Percentiles rank a stretch among this genome's conserved stretches.
Conservation (phyloP, 2,113 vertebrate species). For the Spilogale gracilis region DNA sequence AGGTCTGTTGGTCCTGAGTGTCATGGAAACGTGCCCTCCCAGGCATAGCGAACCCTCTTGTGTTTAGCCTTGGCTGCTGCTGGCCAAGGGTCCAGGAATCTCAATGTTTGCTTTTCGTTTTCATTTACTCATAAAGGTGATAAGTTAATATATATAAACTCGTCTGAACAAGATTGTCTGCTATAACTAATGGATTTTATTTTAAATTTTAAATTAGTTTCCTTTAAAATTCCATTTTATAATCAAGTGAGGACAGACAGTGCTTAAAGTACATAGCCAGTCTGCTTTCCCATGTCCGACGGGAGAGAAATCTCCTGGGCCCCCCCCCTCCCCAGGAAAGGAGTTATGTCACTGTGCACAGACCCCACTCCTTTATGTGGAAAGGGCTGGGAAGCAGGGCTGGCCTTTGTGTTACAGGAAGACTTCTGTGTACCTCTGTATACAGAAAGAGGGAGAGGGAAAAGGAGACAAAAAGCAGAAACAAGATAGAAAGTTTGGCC, state of each 20-base stretch:
- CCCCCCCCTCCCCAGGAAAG: neutral
- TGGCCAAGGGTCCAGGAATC: neutral
- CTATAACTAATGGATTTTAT: neutral
- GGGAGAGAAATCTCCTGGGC: neutral
- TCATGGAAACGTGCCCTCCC: neutral
- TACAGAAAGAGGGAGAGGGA: neutral
- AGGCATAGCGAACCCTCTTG: neutral
- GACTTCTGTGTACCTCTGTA: neutral
- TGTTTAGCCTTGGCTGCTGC: neutral
- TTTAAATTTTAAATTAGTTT: slow-evolving; percentile 47
- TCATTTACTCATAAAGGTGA: neutral
- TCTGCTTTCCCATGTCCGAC: neutral
- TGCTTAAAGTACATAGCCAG: neutral
- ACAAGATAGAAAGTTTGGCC: neutral
- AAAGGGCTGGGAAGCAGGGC: neutral
- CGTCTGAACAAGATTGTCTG: neutral
- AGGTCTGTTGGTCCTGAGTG: neutral
- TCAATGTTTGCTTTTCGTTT: neutral
- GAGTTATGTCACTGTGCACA: neutral
- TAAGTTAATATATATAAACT: neutral
- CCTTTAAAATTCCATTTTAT: slow-evolving; percentile 15
- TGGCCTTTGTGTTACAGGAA: neutral
- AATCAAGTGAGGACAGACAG: neutral
- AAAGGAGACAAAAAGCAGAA: neutral
- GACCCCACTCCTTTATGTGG: neutral